Evolutionary conservation across 2,113 vertebrate genomes (phyloP), one percentile per base, ranked within the genome.

Genomic region (Canis aureus): DNA sequence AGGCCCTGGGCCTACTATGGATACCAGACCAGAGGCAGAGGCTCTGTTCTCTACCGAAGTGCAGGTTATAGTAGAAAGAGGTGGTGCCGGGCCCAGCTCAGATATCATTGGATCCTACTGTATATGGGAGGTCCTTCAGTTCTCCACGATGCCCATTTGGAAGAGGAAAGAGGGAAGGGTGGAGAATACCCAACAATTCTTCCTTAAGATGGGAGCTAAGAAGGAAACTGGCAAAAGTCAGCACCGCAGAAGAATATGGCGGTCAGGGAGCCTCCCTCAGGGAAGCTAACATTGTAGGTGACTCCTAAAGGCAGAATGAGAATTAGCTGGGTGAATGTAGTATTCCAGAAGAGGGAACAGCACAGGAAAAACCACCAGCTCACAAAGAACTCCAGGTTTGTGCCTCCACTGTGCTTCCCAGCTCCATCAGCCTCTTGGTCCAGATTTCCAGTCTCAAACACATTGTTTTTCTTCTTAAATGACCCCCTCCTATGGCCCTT

Each of bases 21-120:
- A 49, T 1, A 35, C 10, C 29, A 59, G n/a, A 29, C n/a, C 35
- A 20, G 22, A 25, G 35, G 17, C 0, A 0, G 64, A 35, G 11
- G 29, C 55, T 35, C 15, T 17, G 55, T 7, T 43, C 38, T 60
- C 93, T 2, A 19, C 9, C 11, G 32, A 49, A 27, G 38, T 5
- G 4, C 16, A 15, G 16, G 25, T 4, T 32, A 25, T 32, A 12
- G 43, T n/a, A 22, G 29, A 57, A 22, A 32, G 3, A 80, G 55
- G 23, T 9, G 64, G 53, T 0, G 0, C 35, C 1, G 11, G 59
- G 8, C 51, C 71, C 27, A 19, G 25, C n/a, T 64, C 15, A 53
- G 66, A 10, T 12, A 8, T 27, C 7, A 49, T 27, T 38, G 55
- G 25, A 43, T 32, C 17, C 11, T 32, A 12, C 15, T 20, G 4